Base-by-base conservation (phyloP, 30 jellyfish, hydroid and myxozoan genomes). In the Aurelia aurita region DNA sequence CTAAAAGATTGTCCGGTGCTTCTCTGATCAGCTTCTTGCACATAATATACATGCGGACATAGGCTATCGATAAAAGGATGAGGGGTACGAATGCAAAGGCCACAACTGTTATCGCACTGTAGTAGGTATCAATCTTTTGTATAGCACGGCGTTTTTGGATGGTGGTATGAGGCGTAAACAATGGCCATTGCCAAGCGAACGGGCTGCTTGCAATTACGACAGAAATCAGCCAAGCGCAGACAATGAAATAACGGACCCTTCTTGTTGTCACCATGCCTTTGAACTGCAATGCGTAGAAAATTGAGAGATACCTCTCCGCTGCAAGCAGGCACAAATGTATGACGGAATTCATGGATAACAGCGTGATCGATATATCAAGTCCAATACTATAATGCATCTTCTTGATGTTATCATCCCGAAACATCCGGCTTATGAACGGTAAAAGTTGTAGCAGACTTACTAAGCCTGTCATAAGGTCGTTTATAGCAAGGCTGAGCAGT, bases 241-340 rank as follows among this genome's bases (percentile, higher is more conserved):
- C n/a, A 43, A 89, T 59, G 82, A 74, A 34, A 39, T 71, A 76
- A 1, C 88, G 72, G 3, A 93, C 93, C 3, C 96, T 71, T 22
- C 95, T 54, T 46, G 88, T 88, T 26, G 98, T 93, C 8, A 93
- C 90, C 74, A 93, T 26, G 47, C 84, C 91, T 47, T 74, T 66
- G 77, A 80, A 93, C 55, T 91, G 96, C 77, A 93, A 77, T 2
- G 98, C 98, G 74, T 72, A 82, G 78, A 87, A 93, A 21, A 93
- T 82, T 71, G 97, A 82, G 2, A 93, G 70, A 63, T 77, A 93
- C 49, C 98, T 77, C 61, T 93, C 98, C 9, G 76, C 80, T 0
- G 98, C 92, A 14, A 93, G 80, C 22, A 87, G 69, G 22, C 93
- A 72, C 29, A 93, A 58, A 64, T 93, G 98, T 0, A 86, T 61